Conservation (phyloP, 2,888 invertebrate species). For the Drosophila tripunctata region DNA sequence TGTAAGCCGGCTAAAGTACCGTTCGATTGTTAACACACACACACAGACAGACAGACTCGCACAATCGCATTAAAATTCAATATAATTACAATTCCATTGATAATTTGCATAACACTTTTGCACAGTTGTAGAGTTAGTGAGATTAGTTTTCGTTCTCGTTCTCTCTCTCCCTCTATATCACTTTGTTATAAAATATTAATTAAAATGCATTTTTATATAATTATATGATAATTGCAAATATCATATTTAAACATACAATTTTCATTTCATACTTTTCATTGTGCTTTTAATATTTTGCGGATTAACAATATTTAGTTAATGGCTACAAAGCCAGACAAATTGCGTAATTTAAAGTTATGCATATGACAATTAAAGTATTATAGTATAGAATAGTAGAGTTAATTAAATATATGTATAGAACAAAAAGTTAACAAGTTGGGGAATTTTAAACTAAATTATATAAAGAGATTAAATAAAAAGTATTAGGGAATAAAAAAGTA, state of each 20-base stretch:
- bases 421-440: too few relatives aligned
- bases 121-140: conserved; percentile 4
- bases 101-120: conserved; percentile 34
- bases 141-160: conserved; percentile 19
- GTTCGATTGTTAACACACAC: conserved; percentile 23
- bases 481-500: too few relatives aligned
- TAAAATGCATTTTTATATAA: conserved; percentile 45
- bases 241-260: neutral
- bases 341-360: neutral
- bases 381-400: neutral
- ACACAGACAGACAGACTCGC: neutral
- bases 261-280: neutral
- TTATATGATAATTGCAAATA: conserved; percentile 20
- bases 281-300: neutral
- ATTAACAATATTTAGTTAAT: neutral
- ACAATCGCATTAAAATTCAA: conserved; percentile 40
- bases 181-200: conserved; percentile 31
- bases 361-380: neutral
- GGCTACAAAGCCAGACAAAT: neutral
- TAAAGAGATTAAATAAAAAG: too few relatives aligned
- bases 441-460: too few relatives aligned
- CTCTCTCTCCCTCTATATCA: neutral
- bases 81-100: conserved; percentile 25
- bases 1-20: neutral
- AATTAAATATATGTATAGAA: too few relatives aligned